Evolutionary conservation across 2,888 invertebrate genomes (phyloP).

Genomic region (Tuberolachnus salignus): DNA sequence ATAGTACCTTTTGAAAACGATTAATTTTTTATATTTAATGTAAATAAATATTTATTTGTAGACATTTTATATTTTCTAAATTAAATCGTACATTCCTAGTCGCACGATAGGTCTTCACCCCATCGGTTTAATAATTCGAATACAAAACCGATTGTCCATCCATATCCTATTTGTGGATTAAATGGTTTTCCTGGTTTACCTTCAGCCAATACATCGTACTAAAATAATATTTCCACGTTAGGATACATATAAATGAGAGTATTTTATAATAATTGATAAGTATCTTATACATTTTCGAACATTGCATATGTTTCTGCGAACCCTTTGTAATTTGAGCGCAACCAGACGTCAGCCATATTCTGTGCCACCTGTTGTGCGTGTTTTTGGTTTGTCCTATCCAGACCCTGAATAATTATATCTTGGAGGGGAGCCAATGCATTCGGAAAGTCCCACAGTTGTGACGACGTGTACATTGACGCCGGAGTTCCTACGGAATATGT

Average conservation of each 20-base stretch:
- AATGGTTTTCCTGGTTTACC: conserved; percentile 80
- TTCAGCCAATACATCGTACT: conserved; percentile 70
- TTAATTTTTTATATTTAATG: too few species aligned
- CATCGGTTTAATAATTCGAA: conserved; percentile 71
- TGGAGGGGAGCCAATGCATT: conserved; percentile 87
- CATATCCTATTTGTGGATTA: conserved; percentile 76
- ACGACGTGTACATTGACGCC: conserved; percentile 69
- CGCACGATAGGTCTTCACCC: too few species aligned
- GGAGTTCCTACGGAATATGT: conserved; percentile 74
- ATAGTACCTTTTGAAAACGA: too few species aligned
- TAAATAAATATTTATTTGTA: too few species aligned
- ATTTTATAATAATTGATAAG: too few species aligned
- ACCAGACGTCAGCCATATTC: conserved; percentile 72
- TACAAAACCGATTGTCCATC: conserved; percentile 79
- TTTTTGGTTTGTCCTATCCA: conserved; percentile 68
- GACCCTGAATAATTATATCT: conserved; percentile 73
- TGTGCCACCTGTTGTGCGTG: conserved; percentile 69
- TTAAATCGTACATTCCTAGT: too few species aligned
- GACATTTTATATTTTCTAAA: too few species aligned
- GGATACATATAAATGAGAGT: too few species aligned
- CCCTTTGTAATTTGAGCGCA: conserved; percentile 69
- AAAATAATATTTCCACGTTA: conserved; percentile 49
- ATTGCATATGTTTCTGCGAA: conserved; percentile 62
- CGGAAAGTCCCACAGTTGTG: conserved; percentile 82
- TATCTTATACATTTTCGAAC: conserved; percentile 56